Evolutionary conservation across 2,888 invertebrate species (phyloP).

Genomic region (Dione vanillae): DNA sequence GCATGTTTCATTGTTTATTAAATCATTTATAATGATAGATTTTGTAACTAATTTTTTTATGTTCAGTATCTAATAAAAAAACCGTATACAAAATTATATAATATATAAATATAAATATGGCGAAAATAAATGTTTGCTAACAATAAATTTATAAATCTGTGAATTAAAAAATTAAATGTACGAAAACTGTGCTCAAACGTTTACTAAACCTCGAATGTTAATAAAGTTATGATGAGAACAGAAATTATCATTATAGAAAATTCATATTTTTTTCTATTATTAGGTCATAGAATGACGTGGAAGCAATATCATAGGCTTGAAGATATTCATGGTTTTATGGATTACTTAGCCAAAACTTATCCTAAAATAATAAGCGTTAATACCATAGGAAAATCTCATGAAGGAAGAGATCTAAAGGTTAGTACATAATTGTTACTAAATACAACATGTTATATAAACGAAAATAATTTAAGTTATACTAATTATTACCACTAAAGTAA

Average conservation of each 20-base stretch:
- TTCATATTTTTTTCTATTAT: conserved; percentile 37
- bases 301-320: conserved; percentile 89
- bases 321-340: conserved; percentile 91
- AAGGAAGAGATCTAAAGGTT: conserved; percentile 90
- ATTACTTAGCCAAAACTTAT: conserved; percentile 90
- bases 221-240: background rate
- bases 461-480: too few species aligned
- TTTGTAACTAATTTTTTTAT: conserved; percentile 34
- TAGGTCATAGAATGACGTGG: conserved; percentile 88
- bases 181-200: background rate
- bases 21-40: background rate
- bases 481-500: too few species aligned
- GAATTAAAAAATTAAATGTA: background rate
- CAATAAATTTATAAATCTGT: background rate
- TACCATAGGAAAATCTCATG: conserved; percentile 90
- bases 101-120: background rate
- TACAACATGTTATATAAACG: too few species aligned
- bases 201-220: background rate
- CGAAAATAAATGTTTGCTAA: background rate
- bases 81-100: background rate
- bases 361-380: conserved; percentile 89
- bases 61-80: background rate
- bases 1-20: conserved; percentile 27
- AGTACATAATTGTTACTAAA: background rate
- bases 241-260: background rate